These are phyloP conservation scores for Danio choprae DNA, from an alignment of 2,797 vertebrate genomes.

Conservation along the genomic window DNA sequence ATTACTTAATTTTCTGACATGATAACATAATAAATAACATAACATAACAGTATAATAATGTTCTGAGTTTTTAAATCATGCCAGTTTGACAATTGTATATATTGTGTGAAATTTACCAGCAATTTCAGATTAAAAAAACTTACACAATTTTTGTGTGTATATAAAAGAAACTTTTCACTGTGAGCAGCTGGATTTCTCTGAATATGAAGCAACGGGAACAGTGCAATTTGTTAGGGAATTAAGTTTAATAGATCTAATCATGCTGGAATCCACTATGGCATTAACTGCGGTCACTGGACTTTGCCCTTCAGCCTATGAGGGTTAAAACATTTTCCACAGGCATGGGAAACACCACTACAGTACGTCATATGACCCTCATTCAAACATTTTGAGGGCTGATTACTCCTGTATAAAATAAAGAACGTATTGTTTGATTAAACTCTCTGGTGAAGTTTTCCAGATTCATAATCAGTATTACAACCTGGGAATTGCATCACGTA, in stretches of 20 bases:
- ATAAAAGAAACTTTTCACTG: neutral
- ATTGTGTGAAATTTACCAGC: neutral
- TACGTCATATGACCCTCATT: neutral
- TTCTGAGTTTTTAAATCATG: neutral
- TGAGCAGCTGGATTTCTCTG: neutral
- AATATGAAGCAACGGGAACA: neutral
- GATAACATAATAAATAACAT: too few relatives aligned
- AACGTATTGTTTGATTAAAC: neutral
- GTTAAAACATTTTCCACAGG: neutral
- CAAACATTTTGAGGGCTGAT: neutral
- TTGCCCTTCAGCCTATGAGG: neutral
- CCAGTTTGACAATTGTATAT: neutral
- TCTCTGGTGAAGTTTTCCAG: neutral
- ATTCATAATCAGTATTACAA: neutral
- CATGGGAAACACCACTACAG: slow-evolving; percentile 8
- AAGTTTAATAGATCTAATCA: neutral
- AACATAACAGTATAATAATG: neutral
- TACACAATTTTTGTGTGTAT: neutral
- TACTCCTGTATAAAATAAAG: neutral
- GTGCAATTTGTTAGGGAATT: neutral
- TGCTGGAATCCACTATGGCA: neutral
- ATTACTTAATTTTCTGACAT: too few relatives aligned
- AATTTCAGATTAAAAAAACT: neutral
- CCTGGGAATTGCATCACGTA: neutral
- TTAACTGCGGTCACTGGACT: slow-evolving; percentile 3